Percentiles rank a stretch among this genome's conserved stretches.
These are phyloP conservation scores for Lytechinus pictus DNA, from an alignment of 35 echinoderm and acorn worm species.

Conservation along the genomic window DNA sequence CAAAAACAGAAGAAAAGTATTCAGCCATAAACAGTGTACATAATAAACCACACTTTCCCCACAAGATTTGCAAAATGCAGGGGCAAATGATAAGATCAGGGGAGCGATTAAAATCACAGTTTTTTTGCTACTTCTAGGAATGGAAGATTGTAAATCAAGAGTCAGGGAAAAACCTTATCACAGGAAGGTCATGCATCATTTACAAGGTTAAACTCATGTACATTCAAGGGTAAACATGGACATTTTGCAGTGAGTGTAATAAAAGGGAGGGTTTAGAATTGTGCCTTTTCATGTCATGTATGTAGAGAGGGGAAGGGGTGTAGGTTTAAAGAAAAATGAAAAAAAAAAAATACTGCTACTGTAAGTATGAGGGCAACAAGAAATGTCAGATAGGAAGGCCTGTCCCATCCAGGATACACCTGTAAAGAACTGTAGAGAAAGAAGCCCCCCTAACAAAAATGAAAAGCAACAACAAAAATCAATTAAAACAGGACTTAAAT, in stretches of 20 bases:
- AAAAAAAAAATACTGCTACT: not conserved
- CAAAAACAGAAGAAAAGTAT: not conserved
- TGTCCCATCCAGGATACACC: no score
- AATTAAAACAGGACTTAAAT: no score
- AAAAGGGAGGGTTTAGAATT: not conserved
- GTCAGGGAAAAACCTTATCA: not conserved
- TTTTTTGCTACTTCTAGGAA: not conserved
- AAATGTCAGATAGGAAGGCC: no score
- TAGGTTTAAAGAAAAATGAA: not conserved
- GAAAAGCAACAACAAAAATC: no score
- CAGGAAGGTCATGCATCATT: not conserved
- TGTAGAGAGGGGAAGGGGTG: not conserved
- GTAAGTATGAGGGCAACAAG: no score
- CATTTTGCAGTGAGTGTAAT: not conserved
- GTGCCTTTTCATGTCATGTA: not conserved
- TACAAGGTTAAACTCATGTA: conserved; percentile 12
- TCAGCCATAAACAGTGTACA: not conserved
- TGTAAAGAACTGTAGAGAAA: no score
- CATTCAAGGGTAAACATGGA: not conserved
- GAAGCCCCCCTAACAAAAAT: no score
- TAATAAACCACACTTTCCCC: not conserved
- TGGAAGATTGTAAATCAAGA: not conserved
- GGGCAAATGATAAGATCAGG: not conserved
- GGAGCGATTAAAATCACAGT: not conserved
- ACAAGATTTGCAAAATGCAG: not conserved